phyloP scores from a whole-genome alignment of 2,888 invertebrate genomes.

The Cheilosia urbana region DNA sequence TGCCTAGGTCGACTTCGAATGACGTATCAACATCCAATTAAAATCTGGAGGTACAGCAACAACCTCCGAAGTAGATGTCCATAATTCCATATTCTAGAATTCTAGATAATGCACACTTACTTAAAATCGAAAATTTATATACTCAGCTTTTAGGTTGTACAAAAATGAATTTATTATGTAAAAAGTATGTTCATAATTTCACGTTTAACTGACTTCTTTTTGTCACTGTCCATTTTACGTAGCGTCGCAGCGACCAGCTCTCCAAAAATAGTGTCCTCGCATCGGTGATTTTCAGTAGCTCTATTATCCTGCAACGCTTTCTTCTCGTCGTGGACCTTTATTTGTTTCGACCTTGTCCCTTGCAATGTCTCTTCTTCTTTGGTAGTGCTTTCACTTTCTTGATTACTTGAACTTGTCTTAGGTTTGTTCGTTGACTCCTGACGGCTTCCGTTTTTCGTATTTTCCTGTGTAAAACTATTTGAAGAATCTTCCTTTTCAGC shows the following conservation, averaged over 20 bases:
- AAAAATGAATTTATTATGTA: slow-evolving; percentile 49
- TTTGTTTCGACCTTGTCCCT: background rate
- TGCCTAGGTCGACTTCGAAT: no score
- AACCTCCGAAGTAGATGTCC: no score
- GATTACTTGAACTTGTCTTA: background rate
- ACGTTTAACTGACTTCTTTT: slow-evolving; percentile 78
- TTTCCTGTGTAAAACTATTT: background rate
- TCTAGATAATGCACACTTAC: no score
- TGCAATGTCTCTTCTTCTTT: background rate
- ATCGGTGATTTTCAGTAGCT: slow-evolving; percentile 63
- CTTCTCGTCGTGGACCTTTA: background rate
- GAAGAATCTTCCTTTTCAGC: slow-evolving; percentile 1
- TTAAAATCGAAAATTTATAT: no score
- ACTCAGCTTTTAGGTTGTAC: background rate
- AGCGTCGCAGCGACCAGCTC: slow-evolving; percentile 79
- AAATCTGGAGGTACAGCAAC: no score
- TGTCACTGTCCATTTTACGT: slow-evolving; percentile 77
- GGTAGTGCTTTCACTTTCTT: background rate
- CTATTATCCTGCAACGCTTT: background rate
- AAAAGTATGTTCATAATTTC: slow-evolving; percentile 80
- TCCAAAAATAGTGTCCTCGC: slow-evolving; percentile 80
- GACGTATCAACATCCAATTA: no score
- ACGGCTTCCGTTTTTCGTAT: background rate
- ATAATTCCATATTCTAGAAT: no score
- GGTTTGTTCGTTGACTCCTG: background rate